Evolutionary conservation across 64 coral and sea anemone species (phyloP).

Genomic region (Trachythela sp.): DNA sequence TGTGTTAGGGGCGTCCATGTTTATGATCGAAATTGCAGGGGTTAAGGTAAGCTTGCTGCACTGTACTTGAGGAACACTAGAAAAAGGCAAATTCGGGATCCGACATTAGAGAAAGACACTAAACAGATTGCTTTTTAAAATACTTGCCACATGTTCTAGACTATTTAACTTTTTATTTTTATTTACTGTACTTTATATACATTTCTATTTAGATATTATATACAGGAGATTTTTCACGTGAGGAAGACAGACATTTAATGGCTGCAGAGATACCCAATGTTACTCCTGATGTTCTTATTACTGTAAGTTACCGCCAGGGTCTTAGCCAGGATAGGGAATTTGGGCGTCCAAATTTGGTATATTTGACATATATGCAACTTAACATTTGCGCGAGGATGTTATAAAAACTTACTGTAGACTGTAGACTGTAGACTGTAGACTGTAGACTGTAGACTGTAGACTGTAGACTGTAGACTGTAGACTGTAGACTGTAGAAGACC

Average conservation of each 20-base stretch:
- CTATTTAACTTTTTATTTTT: neutral
- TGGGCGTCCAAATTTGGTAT: neutral
- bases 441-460: too few species aligned
- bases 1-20: slow-evolving; percentile 93
- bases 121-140: too few species aligned
- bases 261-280: slow-evolving; percentile 95
- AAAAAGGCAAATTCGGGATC: neutral
- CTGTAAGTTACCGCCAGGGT: slow-evolving; percentile 58
- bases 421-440: too few species aligned
- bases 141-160: too few species aligned
- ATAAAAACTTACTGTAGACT: too few species aligned
- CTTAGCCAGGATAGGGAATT: too few species aligned
- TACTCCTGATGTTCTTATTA: slow-evolving; percentile 92
- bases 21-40: slow-evolving; percentile 99
- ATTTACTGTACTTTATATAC: neutral
- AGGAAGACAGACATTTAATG: slow-evolving; percentile 98
- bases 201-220: slow-evolving; percentile 77
- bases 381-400: too few species aligned
- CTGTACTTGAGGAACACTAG: neutral
- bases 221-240: slow-evolving; percentile 97
- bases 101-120: neutral
- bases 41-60: slow-evolving; percentile 67
- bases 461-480: too few species aligned
- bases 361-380: too few species aligned
- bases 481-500: too few species aligned